Base-by-base conservation (phyloP, 2,888 invertebrate genomes). In the Lumbricus terrestris region DNA sequence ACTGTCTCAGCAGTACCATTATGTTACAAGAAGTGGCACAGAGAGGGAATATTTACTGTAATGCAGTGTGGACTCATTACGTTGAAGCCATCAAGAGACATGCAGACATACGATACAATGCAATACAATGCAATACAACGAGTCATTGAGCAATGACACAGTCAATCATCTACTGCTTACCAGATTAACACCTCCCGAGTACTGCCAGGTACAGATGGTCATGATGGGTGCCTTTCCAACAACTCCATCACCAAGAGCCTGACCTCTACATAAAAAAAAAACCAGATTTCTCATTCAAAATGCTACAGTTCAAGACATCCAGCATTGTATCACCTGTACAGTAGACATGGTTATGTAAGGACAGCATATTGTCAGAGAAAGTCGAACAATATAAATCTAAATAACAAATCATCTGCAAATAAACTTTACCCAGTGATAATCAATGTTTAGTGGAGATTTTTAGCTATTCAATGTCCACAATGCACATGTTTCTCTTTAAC, bases 151-250 rank as follows among this genome's bases (percentile, higher is more conserved):
- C n/a, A n/a, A n/a, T n/a, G n/a, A n/a, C n/a, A n/a, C n/a, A n/a
- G n/a, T 47, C 15, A 69, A n/a, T 69, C 6, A 69, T 5, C 15
- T 85, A 37, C 0, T 35, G 35, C 85, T 85, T 23, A 85, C 85
- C 37, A 85, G 85, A 85, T 85, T 85, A 0, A 99, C 98, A 0
- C 99, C 99, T 0, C 99, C 99, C 0, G 98, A 99, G 95, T 97
- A 98, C 94, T 98, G 97, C 95, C 97, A 98, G 0, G 99, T 98
- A 95, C 99, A 99, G 93, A 99, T 99, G 16, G 98, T 98, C 0
- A 98, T 98, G 92, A 96, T 96, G 90, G 98, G 96, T 0, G 99
- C 99, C 95, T 99, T 99, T 11, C 99, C 99, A 8, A 99, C 98
- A 8, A 99, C 98, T 5, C 98, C 98, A 90, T 97, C 97, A 90